Evolutionary conservation across 2,113 vertebrate species (phyloP), one percentile per base, ranked within the genome.

Genomic region (Alexandromys fortis): DNA sequence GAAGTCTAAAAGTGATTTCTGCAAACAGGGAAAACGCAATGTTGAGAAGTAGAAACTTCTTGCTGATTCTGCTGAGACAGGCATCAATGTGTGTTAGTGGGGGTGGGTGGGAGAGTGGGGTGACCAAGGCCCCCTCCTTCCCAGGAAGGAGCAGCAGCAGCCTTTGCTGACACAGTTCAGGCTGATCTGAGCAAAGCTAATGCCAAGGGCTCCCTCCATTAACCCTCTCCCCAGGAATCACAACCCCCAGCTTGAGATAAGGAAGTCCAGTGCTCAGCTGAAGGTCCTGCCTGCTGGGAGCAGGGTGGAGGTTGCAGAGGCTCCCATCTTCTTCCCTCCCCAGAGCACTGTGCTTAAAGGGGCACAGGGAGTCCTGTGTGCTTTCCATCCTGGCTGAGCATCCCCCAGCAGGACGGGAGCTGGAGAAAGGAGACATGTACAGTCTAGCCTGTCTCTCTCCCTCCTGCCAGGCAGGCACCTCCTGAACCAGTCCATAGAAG

Each of bases 11-110:
- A 76, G 24, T 49, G 30, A n/a, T 24, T n/a, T 24, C n/a, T 55
- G 72, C 6, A 35, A 86, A 52, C 42, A 14, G 79, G 24, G 45
- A 85, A 94, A 68, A 16, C 2, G 4, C 47, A 35, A 68, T 4
- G 11, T 1, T 67, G 42, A 67, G 28, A 45, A 86, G 26, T 12
- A 47, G 28, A 67, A 47, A 67, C 42, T 86, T 47, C 30, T 30
- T 49, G 55, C 70, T 22, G 65, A 26, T 65, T 88, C 19, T 47
- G 70, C 92, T 78, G 90, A 95, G 75, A 89, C 38, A 95, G 49
- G 83, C 88, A 79, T 65, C 77, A 45, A 42, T 33, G 38, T 21
- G 85, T 42, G 58, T 42, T 21, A 30, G 22, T 0, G 3, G 10
- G 26, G 45, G 2, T 0, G 3, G 10, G 26, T 38, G 2, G 9